phyloP scores from a whole-genome alignment of 1,140 invertebrate species.

The Ridgeia piscesae region DNA sequence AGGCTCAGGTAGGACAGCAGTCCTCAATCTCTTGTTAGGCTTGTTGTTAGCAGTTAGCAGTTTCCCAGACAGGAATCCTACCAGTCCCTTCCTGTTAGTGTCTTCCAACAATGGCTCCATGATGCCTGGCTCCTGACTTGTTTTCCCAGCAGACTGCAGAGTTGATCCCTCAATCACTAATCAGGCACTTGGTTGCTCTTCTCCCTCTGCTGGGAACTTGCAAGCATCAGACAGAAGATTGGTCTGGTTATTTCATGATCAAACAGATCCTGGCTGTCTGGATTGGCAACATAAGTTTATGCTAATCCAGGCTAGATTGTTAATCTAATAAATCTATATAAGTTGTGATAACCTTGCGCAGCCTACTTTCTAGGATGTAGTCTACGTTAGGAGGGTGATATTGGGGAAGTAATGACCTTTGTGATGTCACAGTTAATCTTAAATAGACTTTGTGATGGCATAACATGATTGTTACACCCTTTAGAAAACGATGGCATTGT shows the following conservation, averaged over 20 bases:
- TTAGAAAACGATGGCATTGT: too few relatives aligned
- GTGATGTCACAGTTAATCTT: background rate
- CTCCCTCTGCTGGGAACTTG: background rate
- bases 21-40: background rate
- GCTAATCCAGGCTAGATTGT: background rate
- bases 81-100: background rate
- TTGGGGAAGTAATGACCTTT: background rate
- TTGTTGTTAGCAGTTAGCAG: background rate
- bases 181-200: background rate
- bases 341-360: background rate
- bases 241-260: background rate
- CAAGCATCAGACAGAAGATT: background rate
- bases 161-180: background rate
- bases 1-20: background rate
- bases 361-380: background rate
- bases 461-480: too few relatives aligned
- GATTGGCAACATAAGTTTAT: background rate
- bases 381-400: background rate
- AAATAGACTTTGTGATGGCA: too few relatives aligned
- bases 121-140: background rate
- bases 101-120: background rate
- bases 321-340: too few relatives aligned
- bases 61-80: background rate
- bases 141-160: background rate
- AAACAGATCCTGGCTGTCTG: background rate